A percentile compares a stretch with the other conserved stretches of the same genome.
Conservation (phyloP, 2,888 invertebrate species). For the Nemotelus nigrinus region DNA sequence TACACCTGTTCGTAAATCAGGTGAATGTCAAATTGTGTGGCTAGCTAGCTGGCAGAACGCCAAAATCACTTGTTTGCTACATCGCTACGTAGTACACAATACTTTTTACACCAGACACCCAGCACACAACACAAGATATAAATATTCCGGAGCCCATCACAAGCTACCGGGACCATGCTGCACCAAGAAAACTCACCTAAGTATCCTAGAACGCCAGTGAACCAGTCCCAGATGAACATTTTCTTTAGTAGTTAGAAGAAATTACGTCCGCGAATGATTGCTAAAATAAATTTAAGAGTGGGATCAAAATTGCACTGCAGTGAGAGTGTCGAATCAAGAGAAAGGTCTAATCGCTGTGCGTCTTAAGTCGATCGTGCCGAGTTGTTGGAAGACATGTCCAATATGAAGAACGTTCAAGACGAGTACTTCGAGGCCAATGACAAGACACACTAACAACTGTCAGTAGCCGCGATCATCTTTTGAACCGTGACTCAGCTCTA, state of each 20-base stretch:
- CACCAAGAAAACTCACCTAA: constrained; percentile 74
- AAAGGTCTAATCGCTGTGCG: neutral
- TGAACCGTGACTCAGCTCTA: constrained; percentile 48
- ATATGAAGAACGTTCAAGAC: neutral
- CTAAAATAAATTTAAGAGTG: constrained; percentile 8
- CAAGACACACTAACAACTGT: constrained; percentile 40
- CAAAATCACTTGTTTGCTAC: constrained; percentile 23
- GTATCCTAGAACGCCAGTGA: constrained; percentile 92
- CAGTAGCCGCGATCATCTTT: constrained; percentile 27
- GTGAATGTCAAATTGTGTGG: too few relatives aligned
- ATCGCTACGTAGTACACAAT: neutral
- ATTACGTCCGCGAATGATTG: constrained; percentile 8
- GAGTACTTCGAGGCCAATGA: constrained; percentile 1
- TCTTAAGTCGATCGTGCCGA: neutral
- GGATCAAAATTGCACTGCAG: neutral
- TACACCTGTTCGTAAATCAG: too few relatives aligned
- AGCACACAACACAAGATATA: constrained; percentile 6
- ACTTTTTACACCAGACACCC: neutral
- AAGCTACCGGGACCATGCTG: neutral
- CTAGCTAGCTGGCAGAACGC: neutral
- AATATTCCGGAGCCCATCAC: constrained; percentile 20
- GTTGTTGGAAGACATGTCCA: neutral
- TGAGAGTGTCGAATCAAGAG: neutral
- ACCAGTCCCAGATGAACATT: constrained; percentile 97
- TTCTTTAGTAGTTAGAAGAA: constrained; percentile 2